Percentiles rank a stretch among this genome's conserved stretches.
These are phyloP conservation scores for Saiga tatarica DNA, from an alignment of 2,113 vertebrate species.

Conservation along the genomic window DNA sequence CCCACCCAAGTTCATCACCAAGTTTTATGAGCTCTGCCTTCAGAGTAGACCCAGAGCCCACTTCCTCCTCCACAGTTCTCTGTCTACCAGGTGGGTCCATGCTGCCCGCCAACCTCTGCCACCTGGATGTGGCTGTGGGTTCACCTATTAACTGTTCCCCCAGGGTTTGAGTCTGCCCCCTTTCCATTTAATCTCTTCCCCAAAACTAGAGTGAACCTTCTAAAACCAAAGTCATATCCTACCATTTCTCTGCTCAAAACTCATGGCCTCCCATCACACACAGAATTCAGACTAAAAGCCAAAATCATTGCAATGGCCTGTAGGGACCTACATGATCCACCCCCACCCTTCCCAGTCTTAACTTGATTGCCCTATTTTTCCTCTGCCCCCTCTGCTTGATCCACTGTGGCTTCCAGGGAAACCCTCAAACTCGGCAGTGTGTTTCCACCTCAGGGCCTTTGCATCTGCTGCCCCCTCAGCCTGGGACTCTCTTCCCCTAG, in stretches of 20 bases:
- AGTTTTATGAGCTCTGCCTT: neutral
- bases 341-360: neutral
- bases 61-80: neutral
- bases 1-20: neutral
- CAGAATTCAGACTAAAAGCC: neutral
- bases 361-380: too few species aligned
- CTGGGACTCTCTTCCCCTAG: neutral
- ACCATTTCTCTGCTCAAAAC: neutral
- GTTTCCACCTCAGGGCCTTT: neutral
- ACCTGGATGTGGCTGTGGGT: neutral
- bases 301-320: neutral
- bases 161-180: fast-evolving
- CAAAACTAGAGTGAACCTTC: neutral
- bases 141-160: neutral
- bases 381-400: neutral
- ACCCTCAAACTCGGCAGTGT: neutral
- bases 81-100: too few species aligned
- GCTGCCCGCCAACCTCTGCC: neutral
- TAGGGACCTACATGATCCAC: neutral
- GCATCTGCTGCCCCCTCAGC: neutral
- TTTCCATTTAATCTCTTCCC: neutral
- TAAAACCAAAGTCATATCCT: neutral
- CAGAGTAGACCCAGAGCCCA: neutral
- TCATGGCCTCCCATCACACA: neutral
- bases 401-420: neutral